Evolutionary conservation across 2,888 invertebrate genomes (phyloP).

Genomic region (Scaptomyza flava): DNA sequence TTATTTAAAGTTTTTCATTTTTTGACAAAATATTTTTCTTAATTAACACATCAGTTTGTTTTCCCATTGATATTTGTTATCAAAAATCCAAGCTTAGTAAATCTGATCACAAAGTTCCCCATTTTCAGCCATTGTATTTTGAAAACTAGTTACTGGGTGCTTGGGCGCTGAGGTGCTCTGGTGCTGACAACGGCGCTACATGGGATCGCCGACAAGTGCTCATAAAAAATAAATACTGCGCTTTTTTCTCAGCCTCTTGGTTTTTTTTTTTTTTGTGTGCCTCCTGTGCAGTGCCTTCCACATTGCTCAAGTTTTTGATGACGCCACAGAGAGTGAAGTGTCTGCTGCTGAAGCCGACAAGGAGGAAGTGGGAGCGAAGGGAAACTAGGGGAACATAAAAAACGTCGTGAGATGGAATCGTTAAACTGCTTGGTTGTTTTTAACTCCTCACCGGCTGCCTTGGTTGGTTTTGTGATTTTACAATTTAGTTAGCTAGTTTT

Average conservation of each 20-base stretch:
- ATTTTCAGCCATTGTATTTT: conserved; percentile 41
- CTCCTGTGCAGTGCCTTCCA: conserved; percentile 22
- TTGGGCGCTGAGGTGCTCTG: not conserved
- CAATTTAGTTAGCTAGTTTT: conserved; percentile 21
- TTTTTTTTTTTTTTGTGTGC: not conserved
- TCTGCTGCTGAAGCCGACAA: conserved; percentile 4
- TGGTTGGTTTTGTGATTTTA: conserved; percentile 18
- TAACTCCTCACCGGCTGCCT: conserved; percentile 23
- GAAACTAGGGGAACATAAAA: conserved; percentile 48
- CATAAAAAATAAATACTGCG: conserved; percentile 70
- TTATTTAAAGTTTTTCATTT: no score
- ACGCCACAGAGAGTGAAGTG: conserved; percentile 38
- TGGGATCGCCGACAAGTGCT: conserved; percentile 70
- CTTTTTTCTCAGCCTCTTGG: conserved; percentile 51
- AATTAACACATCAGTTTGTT: not conserved
- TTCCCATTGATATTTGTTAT: conserved; percentile 7
- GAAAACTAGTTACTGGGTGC: conserved; percentile 15
- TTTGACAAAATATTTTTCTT: not conserved
- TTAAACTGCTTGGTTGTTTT: conserved; percentile 52
- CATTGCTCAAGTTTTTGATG: conserved; percentile 57
- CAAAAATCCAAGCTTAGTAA: conserved; percentile 13
- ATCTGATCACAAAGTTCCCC: conserved; percentile 13
- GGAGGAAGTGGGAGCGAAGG: not conserved
- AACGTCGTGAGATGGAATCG: conserved; percentile 65
- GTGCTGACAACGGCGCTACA: conserved; percentile 62